Evolutionary conservation across 2,113 vertebrate genomes (phyloP).

Genomic region (Phyllostomus hastatus): DNA sequence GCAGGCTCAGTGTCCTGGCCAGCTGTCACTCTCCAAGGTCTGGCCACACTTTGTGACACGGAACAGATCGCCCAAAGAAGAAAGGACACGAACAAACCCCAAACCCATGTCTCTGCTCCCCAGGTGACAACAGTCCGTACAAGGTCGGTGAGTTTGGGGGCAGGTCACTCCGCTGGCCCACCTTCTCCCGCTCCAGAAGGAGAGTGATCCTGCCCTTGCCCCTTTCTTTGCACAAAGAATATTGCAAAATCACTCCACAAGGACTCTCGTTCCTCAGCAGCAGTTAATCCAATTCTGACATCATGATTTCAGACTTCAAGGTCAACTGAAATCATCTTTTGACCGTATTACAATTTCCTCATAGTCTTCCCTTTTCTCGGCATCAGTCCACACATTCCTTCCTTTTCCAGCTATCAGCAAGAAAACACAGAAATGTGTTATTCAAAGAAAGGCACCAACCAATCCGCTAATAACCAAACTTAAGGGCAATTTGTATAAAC

Average conservation of each 20-base stretch:
- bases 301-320: background rate
- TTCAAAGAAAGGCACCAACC: background rate
- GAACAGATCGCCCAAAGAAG: background rate
- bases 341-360: background rate
- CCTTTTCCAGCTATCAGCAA: background rate
- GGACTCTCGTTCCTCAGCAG: background rate
- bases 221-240: background rate
- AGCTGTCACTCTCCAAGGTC: background rate
- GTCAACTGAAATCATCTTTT: background rate
- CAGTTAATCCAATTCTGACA: background rate
- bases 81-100: background rate
- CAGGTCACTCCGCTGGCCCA: background rate
- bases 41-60: background rate
- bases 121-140: background rate
- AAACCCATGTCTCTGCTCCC: background rate
- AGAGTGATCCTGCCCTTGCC: fast-evolving
- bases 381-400: background rate
- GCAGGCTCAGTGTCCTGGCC: background rate
- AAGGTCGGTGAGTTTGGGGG: background rate
- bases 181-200: background rate
- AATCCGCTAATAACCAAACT: background rate
- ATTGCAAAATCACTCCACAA: background rate
- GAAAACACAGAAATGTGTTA: background rate
- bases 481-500: background rate
- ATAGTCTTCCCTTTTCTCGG: background rate